Conservation (phyloP, 2,113 vertebrate species). For the Anolis carolinensis region DNA sequence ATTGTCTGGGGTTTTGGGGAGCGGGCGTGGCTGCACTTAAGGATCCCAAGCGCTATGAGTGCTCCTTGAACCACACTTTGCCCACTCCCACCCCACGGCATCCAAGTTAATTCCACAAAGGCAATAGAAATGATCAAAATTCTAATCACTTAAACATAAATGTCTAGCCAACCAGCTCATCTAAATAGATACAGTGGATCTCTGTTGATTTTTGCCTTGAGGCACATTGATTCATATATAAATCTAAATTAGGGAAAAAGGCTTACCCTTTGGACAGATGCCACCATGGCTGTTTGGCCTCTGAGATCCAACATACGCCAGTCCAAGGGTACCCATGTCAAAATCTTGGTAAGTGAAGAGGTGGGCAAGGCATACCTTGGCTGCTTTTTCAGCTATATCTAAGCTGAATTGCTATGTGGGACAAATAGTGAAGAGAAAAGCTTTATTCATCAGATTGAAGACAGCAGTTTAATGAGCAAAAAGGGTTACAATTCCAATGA, state of each 20-base stretch:
- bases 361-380: constrained; percentile 92
- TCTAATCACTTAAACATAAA: not conserved
- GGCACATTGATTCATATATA: not conserved
- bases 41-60: too few species aligned
- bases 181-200: not conserved
- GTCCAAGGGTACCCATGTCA: constrained; percentile 93
- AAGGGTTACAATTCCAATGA: constrained; percentile 12
- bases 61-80: not conserved
- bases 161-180: not conserved
- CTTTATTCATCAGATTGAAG: not conserved
- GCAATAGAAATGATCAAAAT: not conserved
- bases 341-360: constrained; percentile 99
- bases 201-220: not conserved
- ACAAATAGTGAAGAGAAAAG: not conserved
- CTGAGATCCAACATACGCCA: constrained; percentile 95
- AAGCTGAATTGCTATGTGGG: constrained; percentile 91
- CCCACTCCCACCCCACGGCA: not conserved
- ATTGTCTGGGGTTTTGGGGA: too few species aligned
- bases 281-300: constrained; percentile 88
- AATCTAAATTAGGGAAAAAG: not conserved
- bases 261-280: constrained; percentile 92
- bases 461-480: not conserved
- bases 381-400: constrained; percentile 93
- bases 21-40: too few species aligned
- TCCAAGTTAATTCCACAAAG: not conserved